Evolutionary conservation across 2,888 invertebrate species (phyloP).

Genomic region (Troides oblongomaculatus): DNA sequence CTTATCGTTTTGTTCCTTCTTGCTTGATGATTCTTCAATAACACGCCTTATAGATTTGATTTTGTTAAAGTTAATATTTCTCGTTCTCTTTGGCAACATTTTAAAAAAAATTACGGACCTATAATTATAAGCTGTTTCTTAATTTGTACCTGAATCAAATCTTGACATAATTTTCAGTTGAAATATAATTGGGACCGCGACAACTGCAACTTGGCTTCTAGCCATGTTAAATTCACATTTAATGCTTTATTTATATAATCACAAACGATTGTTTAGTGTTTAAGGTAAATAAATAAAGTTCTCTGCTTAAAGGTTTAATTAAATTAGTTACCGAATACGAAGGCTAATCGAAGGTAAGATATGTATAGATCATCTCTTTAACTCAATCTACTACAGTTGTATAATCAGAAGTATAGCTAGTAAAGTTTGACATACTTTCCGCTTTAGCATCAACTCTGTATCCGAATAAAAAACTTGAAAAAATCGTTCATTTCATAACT

Average conservation of each 20-base stretch:
- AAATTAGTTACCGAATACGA: no score
- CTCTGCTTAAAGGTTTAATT: no score
- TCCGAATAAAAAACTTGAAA: conserved; percentile 1
- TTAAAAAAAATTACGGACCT: conserved; percentile 14
- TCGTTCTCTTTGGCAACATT: conserved; percentile 19
- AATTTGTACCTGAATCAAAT: conserved; percentile 67
- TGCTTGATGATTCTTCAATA: background rate
- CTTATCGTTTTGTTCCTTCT: background rate
- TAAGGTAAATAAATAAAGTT: background rate
- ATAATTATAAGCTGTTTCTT: conserved; percentile 31
- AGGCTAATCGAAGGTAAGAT: no score
- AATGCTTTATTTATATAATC: conserved; percentile 39
- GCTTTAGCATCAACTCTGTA: conserved; percentile 5
- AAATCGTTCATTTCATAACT: conserved; percentile 20
- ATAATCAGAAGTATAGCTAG: background rate
- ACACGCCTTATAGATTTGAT: background rate
- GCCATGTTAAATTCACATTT: conserved; percentile 63
- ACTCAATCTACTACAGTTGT: background rate
- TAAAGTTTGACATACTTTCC: background rate
- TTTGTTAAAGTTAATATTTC: background rate
- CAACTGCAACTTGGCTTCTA: conserved; percentile 68
- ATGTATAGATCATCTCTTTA: background rate
- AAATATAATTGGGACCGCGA: conserved; percentile 72
- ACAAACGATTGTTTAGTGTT: background rate
- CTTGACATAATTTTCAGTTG: conserved; percentile 74